A percentile compares a stretch with the other conserved stretches of the same genome.
phyloP scores from a whole-genome alignment of 2,797 vertebrate species.

The Bradypodion pumilum region DNA sequence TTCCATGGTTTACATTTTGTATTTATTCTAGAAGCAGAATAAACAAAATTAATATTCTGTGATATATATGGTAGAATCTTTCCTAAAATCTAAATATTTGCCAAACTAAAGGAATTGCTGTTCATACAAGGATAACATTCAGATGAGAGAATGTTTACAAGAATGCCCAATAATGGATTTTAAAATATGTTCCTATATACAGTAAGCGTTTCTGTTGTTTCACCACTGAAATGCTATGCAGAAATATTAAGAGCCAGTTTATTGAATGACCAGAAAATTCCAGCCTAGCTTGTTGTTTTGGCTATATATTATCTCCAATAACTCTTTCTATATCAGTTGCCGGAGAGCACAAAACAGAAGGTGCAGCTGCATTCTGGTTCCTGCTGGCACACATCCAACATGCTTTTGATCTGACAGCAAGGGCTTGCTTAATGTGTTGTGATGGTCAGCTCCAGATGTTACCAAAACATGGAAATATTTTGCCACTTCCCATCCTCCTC shows the following conservation, averaged over 20 bases:
- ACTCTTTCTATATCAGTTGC: too few species aligned
- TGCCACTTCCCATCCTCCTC: background rate
- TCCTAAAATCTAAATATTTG: background rate
- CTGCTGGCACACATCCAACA: too few species aligned
- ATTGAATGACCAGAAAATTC: background rate
- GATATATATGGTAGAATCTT: background rate
- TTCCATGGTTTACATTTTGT: background rate
- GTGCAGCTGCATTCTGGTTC: too few species aligned
- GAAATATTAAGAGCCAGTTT: background rate
- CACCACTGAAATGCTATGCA: background rate
- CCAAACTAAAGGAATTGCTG: background rate
- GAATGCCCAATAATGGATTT: background rate
- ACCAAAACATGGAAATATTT: background rate
- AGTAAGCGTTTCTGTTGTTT: background rate
- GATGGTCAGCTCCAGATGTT: background rate
- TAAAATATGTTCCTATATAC: background rate
- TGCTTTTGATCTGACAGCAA: too few species aligned
- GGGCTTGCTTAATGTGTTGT: background rate
- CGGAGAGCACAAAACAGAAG: too few species aligned
- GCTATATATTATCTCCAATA: too few species aligned
- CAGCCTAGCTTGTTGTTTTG: background rate
- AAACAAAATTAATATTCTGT: background rate
- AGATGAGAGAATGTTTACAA: background rate
- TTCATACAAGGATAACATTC: background rate
- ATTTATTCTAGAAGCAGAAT: background rate